Percentiles rank a stretch among this genome's conserved stretches.
These are phyloP conservation scores for Dichetophora obliterata DNA, from an alignment of 2,888 invertebrate genomes.

Conservation along the genomic window DNA sequence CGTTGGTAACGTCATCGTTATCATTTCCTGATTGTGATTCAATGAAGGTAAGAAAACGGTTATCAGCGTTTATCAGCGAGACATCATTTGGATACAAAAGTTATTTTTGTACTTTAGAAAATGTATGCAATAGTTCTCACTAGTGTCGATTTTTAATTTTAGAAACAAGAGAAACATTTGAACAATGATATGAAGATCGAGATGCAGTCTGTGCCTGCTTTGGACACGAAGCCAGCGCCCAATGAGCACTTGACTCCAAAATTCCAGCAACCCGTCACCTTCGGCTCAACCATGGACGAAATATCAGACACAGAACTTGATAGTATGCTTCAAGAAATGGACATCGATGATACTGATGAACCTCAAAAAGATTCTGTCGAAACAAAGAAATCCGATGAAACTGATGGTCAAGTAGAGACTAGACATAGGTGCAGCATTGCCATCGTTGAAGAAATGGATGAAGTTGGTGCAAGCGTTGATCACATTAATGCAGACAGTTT, in stretches of 20 bases:
- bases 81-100: neutral
- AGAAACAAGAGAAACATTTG: conserved; percentile 5
- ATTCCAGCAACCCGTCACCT: conserved; percentile 61
- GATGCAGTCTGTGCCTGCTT: neutral
- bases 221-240: neutral
- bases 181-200: neutral
- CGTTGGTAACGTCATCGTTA: neutral
- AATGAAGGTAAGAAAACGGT: conserved; percentile 18
- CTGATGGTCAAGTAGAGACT: neutral
- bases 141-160: neutral
- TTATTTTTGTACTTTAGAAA: neutral
- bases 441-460: conserved; percentile 54
- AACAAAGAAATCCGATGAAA: neutral
- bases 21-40: conserved; percentile 25
- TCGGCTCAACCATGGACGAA: conserved; percentile 70
- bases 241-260: conserved; percentile 12
- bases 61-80: neutral
- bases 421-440: neutral
- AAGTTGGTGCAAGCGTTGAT: conserved; percentile 51
- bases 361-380: conserved; percentile 16
- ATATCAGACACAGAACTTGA: conserved; percentile 70
- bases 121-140: neutral
- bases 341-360: conserved; percentile 57
- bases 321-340: conserved; percentile 69
- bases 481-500: conserved; percentile 67